Conservation (phyloP, 2,797 vertebrate genomes). For the Hydrophis major region DNA sequence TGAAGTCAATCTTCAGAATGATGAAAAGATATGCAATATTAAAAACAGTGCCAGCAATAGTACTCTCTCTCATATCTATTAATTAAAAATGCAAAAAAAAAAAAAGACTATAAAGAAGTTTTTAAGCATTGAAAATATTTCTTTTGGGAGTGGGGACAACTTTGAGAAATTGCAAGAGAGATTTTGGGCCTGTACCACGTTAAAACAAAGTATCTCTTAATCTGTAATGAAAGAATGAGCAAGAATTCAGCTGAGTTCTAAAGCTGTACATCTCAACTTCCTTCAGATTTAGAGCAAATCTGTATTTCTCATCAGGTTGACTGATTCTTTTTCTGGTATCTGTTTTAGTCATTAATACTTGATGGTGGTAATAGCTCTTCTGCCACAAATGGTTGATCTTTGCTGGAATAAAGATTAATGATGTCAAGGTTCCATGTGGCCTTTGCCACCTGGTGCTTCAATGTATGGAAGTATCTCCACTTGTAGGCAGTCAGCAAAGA, state of each 20-base stretch:
- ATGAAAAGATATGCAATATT: not conserved
- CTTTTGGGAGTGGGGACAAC: not conserved
- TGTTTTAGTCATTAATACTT: constrained; percentile 48
- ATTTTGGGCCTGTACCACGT: not conserved
- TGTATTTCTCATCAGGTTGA: constrained; percentile 53
- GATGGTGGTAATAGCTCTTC: constrained; percentile 15
- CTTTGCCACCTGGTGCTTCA: constrained; percentile 15
- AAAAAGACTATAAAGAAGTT: not conserved
- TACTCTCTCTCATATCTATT: not conserved
- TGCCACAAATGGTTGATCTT: constrained; percentile 34
- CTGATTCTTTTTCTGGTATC: constrained; percentile 37
- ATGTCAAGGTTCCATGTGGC: constrained; percentile 18
- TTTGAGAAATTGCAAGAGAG: not conserved
- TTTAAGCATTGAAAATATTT: not conserved
- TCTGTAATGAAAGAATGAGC: not conserved
- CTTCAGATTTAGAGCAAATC: constrained; percentile 37
- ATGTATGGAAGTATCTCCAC: constrained; percentile 13
- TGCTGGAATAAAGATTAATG: constrained; percentile 45
- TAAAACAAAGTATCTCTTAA: not conserved
- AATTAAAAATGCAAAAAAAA: not conserved
- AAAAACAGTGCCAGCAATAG: not conserved
- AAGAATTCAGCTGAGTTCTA: not conserved
- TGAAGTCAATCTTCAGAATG: not conserved
- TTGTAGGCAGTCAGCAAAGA: not conserved
- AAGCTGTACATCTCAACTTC: not conserved